Base-by-base conservation (phyloP, 2,888 invertebrate genomes). In the Synergus umbraculus region DNA sequence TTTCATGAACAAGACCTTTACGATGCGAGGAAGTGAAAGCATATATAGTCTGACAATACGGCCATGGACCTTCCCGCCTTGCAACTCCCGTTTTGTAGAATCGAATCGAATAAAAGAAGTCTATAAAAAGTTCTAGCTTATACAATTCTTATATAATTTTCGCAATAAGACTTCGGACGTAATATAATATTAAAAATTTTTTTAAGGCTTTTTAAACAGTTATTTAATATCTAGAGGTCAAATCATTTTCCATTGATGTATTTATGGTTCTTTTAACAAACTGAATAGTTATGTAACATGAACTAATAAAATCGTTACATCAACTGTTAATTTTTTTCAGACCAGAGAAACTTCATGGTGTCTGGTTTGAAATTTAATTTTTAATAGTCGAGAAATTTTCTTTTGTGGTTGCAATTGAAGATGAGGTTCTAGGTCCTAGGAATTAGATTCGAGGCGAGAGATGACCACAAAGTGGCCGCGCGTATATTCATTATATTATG, bases 11-110 rank as follows among this genome's bases (percentile, higher is more conserved):
- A 78, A 82, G 82, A 83, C 76, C 76, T 78, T 79, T 82, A 82
- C 84, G 85, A 80, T 81, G 82, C 84, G 84, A 88, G 87, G 87
- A 90, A 89, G 90, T 90, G 90, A 90, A 89, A 90, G 90, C 88
- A 89, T 29, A 29, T 29, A 29, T 86, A 82, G 78, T 87, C 84
- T 85, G 87, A 89, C 88, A 89, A 89, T 88, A 87, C 87, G 86
- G 82, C 86, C 88, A 84, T 86, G 88, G 88, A 84, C 84, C 81
- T 44, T 83, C 76, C 84, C 83, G 81, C 85, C 80, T 85, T 54
- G 29, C 29, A 73, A 73, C n/a, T 84, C 79, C 64, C 80, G n/a
- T 80, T 81, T 81, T 79, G 77, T 76, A 81, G 78, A 37, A 7
- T 80, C 76, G 58, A 41, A 76, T 79, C 76, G 77, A 13, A 73